Evolutionary conservation across 2,888 invertebrate species (phyloP), one percentile per base, ranked within the genome.

Genomic region (Lithophane ornitopus): DNA sequence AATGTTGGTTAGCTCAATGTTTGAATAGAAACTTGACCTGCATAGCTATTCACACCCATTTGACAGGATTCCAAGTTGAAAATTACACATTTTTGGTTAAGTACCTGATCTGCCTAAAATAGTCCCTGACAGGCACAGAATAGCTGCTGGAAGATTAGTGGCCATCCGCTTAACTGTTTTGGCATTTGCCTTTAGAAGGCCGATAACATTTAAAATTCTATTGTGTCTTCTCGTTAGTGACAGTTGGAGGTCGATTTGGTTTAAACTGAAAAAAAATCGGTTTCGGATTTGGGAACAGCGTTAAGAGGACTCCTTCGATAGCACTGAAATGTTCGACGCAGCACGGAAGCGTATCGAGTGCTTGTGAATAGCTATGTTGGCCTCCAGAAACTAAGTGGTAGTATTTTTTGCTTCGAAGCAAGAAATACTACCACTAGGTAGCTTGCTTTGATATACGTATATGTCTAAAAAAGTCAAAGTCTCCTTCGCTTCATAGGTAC

Each of bases 401-500:
- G 54, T 39, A 1, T 66, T 52, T 54, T 16, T 34, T 54, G 34
- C 7, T 54, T 54, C n/a, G n/a, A 66, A 66, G 34, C 4, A 34
- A 34, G 34, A 34, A 3, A 34, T 4, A 34, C 34, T 34, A 34
- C 34, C 34, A 34, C 34, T 34, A 2, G 3, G 34, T 34, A 34
- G n/a, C n/a, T 34, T 54, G 52, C 6, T 54, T 54, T n/a, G 22
- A 66, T 49, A 16, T 22, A 49, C 34, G 66, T 66, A 2, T 66
- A 52, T 34, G 1, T 9, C 16, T 6, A 34, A n/a, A 26, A 16
- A 34, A 52, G 3, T 76, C 22, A 81, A n/a, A 74, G 58, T 54
- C 44, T 75, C 16, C 72, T 65, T 56, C 54, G 46, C 12, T 2
- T 22, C 9, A 28, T 22, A 4, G 56, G n/a, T 69, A 9, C 69